Conservation (phyloP, 2,888 invertebrate genomes). For the Trachelus tabidus region DNA sequence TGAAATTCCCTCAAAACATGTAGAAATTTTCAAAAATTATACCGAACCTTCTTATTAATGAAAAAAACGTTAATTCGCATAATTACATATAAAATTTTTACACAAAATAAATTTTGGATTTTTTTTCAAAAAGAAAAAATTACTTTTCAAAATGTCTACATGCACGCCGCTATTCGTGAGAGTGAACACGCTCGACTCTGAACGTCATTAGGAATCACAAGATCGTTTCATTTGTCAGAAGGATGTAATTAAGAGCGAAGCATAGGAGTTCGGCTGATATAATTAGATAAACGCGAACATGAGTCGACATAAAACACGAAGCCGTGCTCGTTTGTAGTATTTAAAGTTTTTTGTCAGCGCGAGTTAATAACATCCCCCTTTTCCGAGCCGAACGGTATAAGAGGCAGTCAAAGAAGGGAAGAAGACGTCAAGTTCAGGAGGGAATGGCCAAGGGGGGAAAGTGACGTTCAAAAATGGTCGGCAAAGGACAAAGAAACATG, state of each 20-base stretch:
- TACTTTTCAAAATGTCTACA: background rate
- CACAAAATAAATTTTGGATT: no score
- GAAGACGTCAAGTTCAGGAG: background rate
- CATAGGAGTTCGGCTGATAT: background rate
- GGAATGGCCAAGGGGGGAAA: background rate
- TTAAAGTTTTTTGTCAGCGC: constrained; percentile 1
- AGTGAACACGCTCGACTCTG: background rate
- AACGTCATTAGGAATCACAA: background rate
- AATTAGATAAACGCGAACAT: constrained; percentile 5
- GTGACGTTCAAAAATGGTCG: background rate
- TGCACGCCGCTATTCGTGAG: background rate
- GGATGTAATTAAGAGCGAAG: background rate
- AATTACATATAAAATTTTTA: no score
- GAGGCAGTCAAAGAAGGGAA: background rate
- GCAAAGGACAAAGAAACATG: background rate
- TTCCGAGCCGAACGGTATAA: background rate
- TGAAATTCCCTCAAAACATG: background rate
- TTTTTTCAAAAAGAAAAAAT: background rate
- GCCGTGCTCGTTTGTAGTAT: constrained; percentile 6
- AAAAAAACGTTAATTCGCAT: no score
- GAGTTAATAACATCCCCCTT: constrained; percentile 4
- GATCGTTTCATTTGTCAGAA: background rate
- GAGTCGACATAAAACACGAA: background rate
- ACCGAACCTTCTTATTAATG: background rate
- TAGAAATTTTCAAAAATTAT: background rate